These are phyloP conservation scores for Trisateles emortualis DNA, from an alignment of 2,888 invertebrate species.

Conservation along the genomic window DNA sequence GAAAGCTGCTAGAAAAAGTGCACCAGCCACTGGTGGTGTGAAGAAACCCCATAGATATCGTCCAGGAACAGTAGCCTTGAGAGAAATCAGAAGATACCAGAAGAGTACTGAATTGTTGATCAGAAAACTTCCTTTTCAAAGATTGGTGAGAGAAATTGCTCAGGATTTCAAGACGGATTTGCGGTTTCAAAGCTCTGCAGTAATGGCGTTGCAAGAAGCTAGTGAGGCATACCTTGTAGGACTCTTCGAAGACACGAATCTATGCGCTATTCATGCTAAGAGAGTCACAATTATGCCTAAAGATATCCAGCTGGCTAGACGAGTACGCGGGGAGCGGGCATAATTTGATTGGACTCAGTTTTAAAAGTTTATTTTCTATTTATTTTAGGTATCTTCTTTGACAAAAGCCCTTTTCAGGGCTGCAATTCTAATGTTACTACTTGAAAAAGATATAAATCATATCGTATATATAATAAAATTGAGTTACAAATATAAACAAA, in stretches of 20 bases:
- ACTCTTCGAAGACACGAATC: conserved; percentile 91
- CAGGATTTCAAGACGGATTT: conserved; percentile 91
- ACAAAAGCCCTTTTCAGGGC: conserved; percentile 85
- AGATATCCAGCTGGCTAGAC: conserved; percentile 71
- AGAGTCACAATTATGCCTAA: conserved; percentile 79
- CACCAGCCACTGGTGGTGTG: conserved; percentile 91
- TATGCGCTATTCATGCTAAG: conserved; percentile 91
- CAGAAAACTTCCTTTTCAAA: conserved; percentile 91
- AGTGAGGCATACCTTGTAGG: conserved; percentile 89
- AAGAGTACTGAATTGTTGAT: conserved; percentile 91
- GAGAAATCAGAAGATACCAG: conserved; percentile 91
- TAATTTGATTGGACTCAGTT: conserved; percentile 26
- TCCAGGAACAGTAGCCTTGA: conserved; percentile 89
- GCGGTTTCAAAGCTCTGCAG: conserved; percentile 90
- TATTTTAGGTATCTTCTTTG: conserved; percentile 22
- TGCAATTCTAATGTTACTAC: conserved; percentile 54
- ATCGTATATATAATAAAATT: neutral
- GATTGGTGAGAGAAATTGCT: conserved; percentile 91
- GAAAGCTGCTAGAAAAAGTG: conserved; percentile 91
- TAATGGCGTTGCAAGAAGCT: conserved; percentile 89
- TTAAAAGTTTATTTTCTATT: neutral
- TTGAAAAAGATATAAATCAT: neutral
- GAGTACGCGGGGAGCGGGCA: conserved; percentile 73
- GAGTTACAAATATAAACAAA: no score
- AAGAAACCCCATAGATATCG: conserved; percentile 91